phyloP scores from a whole-genome alignment of 2,113 vertebrate genomes.

The Gymnocephalus cernua region DNA sequence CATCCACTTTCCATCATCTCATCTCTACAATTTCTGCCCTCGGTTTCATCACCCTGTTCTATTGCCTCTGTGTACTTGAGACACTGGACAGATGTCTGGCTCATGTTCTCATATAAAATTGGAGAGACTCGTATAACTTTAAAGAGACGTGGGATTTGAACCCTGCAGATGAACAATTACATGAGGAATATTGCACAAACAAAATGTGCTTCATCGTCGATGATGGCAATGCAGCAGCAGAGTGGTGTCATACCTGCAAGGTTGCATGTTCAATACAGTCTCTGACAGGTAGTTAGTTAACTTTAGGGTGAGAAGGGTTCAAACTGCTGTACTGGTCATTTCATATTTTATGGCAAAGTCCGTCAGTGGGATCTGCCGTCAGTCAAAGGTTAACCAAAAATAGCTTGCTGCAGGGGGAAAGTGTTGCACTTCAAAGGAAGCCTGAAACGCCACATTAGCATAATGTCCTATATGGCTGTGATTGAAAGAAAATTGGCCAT shows the following conservation, averaged over 20 bases:
- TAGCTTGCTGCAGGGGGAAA: slow-evolving; percentile 45
- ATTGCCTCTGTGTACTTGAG: slow-evolving; percentile 6
- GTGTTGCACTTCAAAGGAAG: slow-evolving; percentile 74
- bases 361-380: slow-evolving; percentile 32
- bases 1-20: slow-evolving; percentile 55
- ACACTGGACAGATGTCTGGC: slow-evolving; percentile 29
- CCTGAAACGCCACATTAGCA: slow-evolving; percentile 58
- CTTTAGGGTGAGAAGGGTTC: slow-evolving; percentile 41
- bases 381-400: slow-evolving; percentile 76
- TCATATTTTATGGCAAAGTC: slow-evolving; percentile 52
- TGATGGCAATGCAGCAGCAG: slow-evolving; percentile 43
- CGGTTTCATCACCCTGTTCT: slow-evolving; percentile 43
- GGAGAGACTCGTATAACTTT: slow-evolving; percentile 47
- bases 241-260: slow-evolving; percentile 37
- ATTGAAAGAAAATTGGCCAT: slow-evolving; percentile 54
- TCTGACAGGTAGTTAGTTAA: slow-evolving; percentile 36
- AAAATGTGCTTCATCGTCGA: slow-evolving; percentile 23
- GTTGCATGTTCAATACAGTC: slow-evolving; percentile 29
- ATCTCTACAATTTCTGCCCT: slow-evolving; percentile 28
- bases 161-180: neutral
- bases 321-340: slow-evolving; percentile 54
- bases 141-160: slow-evolving; percentile 41
- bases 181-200: slow-evolving; percentile 30
- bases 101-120: slow-evolving; percentile 51
- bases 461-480: slow-evolving; percentile 59